Evolutionary conservation across 2,113 vertebrate species (phyloP), one percentile per base, ranked within the genome.

Genomic region (Trichomycterus rosablanca): DNA sequence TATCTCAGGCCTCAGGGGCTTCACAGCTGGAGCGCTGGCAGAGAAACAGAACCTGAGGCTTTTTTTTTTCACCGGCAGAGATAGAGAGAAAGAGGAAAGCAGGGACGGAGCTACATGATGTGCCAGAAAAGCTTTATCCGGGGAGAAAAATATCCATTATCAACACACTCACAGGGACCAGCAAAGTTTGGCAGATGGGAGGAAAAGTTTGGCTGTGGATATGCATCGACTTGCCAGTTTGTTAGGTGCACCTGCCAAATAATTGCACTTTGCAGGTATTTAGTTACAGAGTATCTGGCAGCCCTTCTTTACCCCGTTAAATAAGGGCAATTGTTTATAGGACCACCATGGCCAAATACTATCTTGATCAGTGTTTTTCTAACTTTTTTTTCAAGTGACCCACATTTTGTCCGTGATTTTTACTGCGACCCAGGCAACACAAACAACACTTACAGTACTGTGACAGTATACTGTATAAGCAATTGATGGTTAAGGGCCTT

Each of bases 1-100:
- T 55, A 37, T 23, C 68, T 18, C 30, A 46, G 30, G 66, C 40
- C 68, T 69, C 3, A 59, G 53, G 18, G 63, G 32, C 23, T 37
- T 14, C 45, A 56, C 30, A 42, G 49, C 57, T 55, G 63, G 63
- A 62, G 57, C n/a, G 19, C 53, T 61, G 71, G 74, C 64, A 71
- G 68, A 77, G 49, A 50, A 22, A 51, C 42, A 66, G 48, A 12
- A 63, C 67, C 67, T 51, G 32, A 39, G 65, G 68, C 70, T 57
- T 43, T 26, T 50, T 26, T 50, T 59, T 37, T n/a, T 5, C 34
- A 64, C 12, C 44, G 45, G 48, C 49, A 43, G 14, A 40, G 22
- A 62, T 20, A 56, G 37, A 66, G 12, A 48, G 34, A 35, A 15
- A 52, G 57, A 40, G 19, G 14, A n/a, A 32, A n/a, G 19, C n/a